Evolutionary conservation across 1,140 invertebrate species (phyloP), one percentile per base, ranked within the genome.

Genomic region (Cataglyphis hispanica): DNA sequence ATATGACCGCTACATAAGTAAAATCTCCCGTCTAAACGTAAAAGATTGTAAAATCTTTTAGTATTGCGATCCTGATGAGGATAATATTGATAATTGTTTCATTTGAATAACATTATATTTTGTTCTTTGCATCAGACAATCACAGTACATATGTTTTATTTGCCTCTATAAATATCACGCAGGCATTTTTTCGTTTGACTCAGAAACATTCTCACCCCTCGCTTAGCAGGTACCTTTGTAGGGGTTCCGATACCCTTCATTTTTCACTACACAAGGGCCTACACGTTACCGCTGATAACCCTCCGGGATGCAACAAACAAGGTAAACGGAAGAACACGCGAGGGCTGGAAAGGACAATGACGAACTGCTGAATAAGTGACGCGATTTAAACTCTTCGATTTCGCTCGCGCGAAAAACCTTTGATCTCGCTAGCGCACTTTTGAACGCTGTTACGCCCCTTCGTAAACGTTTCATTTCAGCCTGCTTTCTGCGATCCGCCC

Each of bases 201-300:
- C 67, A 67, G 76, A 63, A 60, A 69, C 64, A 40, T 84, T 74
- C 63, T 58, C 87, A 74, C 58, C 76, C 84, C 37, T 69, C 60
- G 40, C 43, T 63, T 64, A 60, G 43, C 56, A n/a, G 53, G 31
- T 61, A 84, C 78, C 56, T 84, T 83, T 86, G 69, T 69, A 63
- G 37, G 58, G 83, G 74, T 40, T 56, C 66, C 72, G 72, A 85
- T 81, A 84, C 86, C 74, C 86, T 89, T 89, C 87, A 89, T 89
- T 87, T 89, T 89, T 70, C 64, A 64, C 74, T 64, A 87, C 40
- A 72, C 53, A 72, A 85, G 72, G 76, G 91, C 85, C 87, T 90
- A 89, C 86, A 85, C 87, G 85, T 87, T 90, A 90, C 87, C 89
- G 88, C 77, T 86, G 84, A 90, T 90, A 87, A 87, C 87, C 77